Evolutionary conservation across 2,888 invertebrate species (phyloP), one percentile per base, ranked within the genome.

Genomic region (Aplocera efformata): DNA sequence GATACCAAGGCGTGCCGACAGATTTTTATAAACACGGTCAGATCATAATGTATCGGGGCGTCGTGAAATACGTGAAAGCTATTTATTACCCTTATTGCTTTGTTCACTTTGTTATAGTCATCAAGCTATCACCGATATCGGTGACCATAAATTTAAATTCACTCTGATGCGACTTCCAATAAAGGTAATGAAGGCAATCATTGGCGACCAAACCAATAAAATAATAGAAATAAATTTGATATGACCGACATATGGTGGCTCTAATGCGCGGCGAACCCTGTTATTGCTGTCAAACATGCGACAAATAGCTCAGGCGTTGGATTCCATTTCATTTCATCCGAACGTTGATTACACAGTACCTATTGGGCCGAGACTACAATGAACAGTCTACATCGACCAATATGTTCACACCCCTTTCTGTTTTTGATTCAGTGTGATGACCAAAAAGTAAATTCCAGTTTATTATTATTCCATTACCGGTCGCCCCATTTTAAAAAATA

Each of bases 151-250:
- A 86, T 86, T 86, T 73, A 79, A 79, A 79, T 86, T 79, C 79
- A 85, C 82, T 79, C 72, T 65, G 13, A 17, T 17, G 77, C 79
- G 84, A 83, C 84, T 79, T 80, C 72, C 79, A 85, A 85, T 85
- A 84, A 85, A 83, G 76, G 78, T 86, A 88, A 88, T 86, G 86
- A 85, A 83, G 70, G 80, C 79, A 80, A 86, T 86, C 79, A 83
- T 80, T 73, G 72, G 63, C 72, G 71, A 73, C 72, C 72, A 68
- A 80, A 73, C 79, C 81, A 86, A 86, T 85, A 84, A 85, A 85
- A 86, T 86, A 86, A 86, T 85, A 83, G 85, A 85, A 86, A 85
- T 86, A 85, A 85, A 86, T 84, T 88, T 84, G 86, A 88, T 88
- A 86, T 85, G 83, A 85, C 80, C 85, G 83, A 85, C 88, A 88